These are phyloP conservation scores for Myiozetetes cayanensis DNA, from an alignment of 2,113 vertebrate genomes.

Conservation along the genomic window DNA sequence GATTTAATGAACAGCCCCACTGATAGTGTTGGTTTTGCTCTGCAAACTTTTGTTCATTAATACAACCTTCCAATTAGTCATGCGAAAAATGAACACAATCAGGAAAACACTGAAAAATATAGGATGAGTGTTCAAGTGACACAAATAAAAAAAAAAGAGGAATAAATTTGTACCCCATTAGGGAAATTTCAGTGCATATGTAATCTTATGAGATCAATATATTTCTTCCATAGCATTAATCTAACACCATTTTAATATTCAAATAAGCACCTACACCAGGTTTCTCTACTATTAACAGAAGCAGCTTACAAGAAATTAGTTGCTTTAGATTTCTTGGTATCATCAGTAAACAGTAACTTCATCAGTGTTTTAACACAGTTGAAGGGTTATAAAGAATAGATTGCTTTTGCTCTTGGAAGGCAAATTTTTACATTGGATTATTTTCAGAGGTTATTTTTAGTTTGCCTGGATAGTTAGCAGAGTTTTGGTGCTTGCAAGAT, in stretches of 20 bases:
- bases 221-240: not conserved
- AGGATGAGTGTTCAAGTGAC: not conserved
- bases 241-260: not conserved
- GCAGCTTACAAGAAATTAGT: not conserved
- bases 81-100: not conserved
- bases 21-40: not conserved
- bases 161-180: not conserved
- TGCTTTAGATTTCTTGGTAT: not conserved
- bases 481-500: not conserved
- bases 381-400: not conserved
- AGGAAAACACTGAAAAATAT: not conserved
- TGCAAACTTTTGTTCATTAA: not conserved
- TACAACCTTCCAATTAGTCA: not conserved
- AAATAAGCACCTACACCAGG: not conserved
- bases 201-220: not conserved
- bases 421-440: not conserved
- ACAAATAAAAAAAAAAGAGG: not conserved
- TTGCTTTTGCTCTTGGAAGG: not conserved
- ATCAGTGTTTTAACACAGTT: not conserved
- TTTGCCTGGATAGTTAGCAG: not conserved
- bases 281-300: not conserved
- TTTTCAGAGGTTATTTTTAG: slow-evolving; percentile 36
- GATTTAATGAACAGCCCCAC: not conserved
- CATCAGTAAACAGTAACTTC: not conserved
- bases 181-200: not conserved